A percentile compares a stretch with the other conserved stretches of the same genome.
Evolutionary conservation across 2,797 vertebrate species (phyloP).

Genomic region (Sarcoramphus papa): DNA sequence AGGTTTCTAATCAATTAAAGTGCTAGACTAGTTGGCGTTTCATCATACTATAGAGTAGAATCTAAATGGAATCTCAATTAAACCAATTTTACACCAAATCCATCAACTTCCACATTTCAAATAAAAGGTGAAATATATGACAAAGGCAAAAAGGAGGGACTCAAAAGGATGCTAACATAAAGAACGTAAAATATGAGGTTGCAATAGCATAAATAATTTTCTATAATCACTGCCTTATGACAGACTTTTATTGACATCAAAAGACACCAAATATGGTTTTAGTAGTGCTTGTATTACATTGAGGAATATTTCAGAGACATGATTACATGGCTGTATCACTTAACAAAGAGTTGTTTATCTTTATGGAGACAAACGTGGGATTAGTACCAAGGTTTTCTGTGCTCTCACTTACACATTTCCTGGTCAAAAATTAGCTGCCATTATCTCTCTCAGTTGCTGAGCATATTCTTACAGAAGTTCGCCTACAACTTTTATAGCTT

Average conservation of each 20-base stretch:
- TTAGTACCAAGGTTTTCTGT: background rate
- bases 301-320: background rate
- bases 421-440: background rate
- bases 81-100: conserved; percentile 1
- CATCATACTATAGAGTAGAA: background rate
- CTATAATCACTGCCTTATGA: background rate
- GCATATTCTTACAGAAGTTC: background rate
- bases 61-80: conserved; percentile 21
- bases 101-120: background rate
- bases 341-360: background rate
- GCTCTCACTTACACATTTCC: background rate
- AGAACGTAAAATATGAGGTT: background rate
- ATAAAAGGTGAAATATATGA: background rate
- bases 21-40: background rate
- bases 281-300: background rate
- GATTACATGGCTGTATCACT: background rate
- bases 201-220: background rate
- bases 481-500: background rate
- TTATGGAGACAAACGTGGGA: background rate
- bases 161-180: background rate
- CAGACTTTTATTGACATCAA: background rate
- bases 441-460: background rate
- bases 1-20: conserved; percentile 35
- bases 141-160: background rate
- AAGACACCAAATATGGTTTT: background rate